Base-by-base conservation (phyloP, 1,140 invertebrate genomes). In the Stegodyphus mimosarum region DNA sequence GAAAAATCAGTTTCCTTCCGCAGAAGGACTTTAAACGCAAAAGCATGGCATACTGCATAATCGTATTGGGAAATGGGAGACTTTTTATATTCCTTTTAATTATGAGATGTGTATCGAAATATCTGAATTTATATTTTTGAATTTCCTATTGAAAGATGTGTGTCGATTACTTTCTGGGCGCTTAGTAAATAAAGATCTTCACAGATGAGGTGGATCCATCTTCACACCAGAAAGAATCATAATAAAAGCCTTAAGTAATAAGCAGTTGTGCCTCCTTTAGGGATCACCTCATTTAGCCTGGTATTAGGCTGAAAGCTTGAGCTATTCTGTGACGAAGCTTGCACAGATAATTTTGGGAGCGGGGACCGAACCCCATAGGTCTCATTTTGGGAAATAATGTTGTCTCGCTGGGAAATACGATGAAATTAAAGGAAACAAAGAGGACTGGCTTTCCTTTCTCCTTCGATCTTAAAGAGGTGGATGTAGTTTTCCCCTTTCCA, bases 311-410 rank as follows among this genome's bases (percentile, higher is more conserved):
- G 17, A 74, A 60, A 74, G 17, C 60, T 17, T 55, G 74, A 66
- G 18, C 74, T 48, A 50, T 15, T 77, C 60, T 66, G 13, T 18
- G 48, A 77, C 11, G 11, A 17, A 53, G 48, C 53, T 53, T 49
- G 53, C 60, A 33, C 75, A 51, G 77, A 79, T 79, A 79, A 79
- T 79, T 79, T 70, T 51, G 13, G 11, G 77, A 53, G 77, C 13
- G 9, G 77, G 77, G 66, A 70, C 66, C 33, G 51, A 55, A 79
- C 66, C 77, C 77, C 77, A 70, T 52, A 67, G 75, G 66, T 79
- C 77, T 79, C 64, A 79, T 79, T 79, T 79, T 70, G 77, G 51
- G 66, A 79, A 77, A 77, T 75, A 75, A 75, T 77, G 75, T 77
- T 49, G 77, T 70, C 77, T 79, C 51, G 55, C 50, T 77, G 63